A percentile compares a stretch with the other conserved stretches of the same genome.
Conservation (phyloP, 2,888 invertebrate genomes). For the Morinoia aosen region DNA sequence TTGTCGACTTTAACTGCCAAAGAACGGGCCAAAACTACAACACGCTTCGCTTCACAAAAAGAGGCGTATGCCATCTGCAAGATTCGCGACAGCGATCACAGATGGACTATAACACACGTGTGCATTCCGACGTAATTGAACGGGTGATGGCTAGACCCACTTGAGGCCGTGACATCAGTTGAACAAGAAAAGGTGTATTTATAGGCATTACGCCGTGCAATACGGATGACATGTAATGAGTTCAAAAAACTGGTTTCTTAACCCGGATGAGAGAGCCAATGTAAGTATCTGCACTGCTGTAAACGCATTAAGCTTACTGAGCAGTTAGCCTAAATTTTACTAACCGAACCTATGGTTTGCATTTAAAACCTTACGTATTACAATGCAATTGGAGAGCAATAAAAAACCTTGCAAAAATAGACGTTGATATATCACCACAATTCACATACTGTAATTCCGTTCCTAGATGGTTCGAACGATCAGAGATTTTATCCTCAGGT, state of each 20-base stretch:
- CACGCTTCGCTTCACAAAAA: not conserved
- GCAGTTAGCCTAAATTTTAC: too few relatives aligned
- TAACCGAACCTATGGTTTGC: too few relatives aligned
- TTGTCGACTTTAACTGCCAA: not conserved
- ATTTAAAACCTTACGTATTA: too few relatives aligned
- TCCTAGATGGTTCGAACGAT: too few relatives aligned
- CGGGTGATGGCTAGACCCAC: not conserved
- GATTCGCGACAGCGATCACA: not conserved
- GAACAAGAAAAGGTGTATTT: not conserved
- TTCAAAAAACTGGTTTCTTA: not conserved
- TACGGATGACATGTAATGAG: not conserved
- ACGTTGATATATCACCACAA: too few relatives aligned
- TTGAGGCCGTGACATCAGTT: not conserved
- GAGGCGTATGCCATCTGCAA: not conserved
- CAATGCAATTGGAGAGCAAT: too few relatives aligned
- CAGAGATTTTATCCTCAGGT: too few relatives aligned
- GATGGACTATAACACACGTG: not conserved
- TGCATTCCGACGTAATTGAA: not conserved
- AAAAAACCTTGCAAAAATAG: too few relatives aligned
- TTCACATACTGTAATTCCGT: too few relatives aligned
- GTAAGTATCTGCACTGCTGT: not conserved
- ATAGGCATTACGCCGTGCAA: not conserved
- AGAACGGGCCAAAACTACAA: not conserved
- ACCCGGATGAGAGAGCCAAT: not conserved
- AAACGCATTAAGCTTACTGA: not conserved